These are phyloP conservation scores for Pogoniulus pusillus DNA, from an alignment of 2,797 vertebrate species.

Conservation along the genomic window DNA sequence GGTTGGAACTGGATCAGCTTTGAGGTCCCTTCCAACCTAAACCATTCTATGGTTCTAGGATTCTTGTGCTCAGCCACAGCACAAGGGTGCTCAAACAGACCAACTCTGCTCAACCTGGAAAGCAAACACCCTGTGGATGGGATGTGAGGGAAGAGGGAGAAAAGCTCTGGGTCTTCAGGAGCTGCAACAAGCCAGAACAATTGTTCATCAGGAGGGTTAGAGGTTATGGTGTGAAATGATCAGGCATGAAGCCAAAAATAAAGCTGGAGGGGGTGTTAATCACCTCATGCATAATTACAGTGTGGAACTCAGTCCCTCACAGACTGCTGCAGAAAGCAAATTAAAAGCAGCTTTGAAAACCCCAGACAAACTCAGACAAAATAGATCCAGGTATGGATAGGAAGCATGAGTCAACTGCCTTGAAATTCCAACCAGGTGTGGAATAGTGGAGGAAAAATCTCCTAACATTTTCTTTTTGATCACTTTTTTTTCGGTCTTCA, in stretches of 20 bases:
- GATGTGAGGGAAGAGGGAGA: neutral
- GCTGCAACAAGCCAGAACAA: neutral
- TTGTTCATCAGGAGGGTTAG: neutral
- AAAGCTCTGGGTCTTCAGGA: neutral
- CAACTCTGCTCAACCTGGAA: neutral
- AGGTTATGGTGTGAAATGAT: neutral
- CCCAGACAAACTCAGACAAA: neutral
- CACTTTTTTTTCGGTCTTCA: no score
- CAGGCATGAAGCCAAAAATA: neutral
- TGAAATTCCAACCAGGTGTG: neutral
- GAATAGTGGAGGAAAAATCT: neutral
- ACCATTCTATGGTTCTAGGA: no score
- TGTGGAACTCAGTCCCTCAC: neutral
- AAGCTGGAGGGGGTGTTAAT: neutral
- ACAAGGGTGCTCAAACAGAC: rapidly evolving
- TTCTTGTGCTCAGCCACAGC: rapidly evolving
- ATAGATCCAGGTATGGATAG: neutral
- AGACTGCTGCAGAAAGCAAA: neutral
- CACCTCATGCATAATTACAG: neutral
- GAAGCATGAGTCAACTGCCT: neutral
- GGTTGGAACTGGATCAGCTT: no score
- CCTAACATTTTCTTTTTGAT: neutral
- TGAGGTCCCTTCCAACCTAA: no score
- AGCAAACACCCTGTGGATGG: neutral
- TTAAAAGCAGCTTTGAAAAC: neutral